These are phyloP conservation scores for Lucifuga dentata DNA, from an alignment of 2,113 vertebrate genomes.

Conservation along the genomic window DNA sequence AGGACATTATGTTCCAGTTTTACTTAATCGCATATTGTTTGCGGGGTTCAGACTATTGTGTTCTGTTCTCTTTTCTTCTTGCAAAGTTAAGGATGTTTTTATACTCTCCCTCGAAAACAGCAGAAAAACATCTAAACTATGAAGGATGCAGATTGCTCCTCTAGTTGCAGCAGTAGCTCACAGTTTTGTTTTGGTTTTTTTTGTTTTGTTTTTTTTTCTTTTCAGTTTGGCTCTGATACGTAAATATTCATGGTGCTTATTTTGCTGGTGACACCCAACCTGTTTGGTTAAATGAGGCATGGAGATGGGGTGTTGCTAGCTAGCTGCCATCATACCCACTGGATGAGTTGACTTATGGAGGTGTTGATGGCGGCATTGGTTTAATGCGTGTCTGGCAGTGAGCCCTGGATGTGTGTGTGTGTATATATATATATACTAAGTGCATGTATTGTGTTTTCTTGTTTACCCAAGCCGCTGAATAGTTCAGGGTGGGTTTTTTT, in stretches of 20 bases:
- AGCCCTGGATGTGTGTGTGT: conserved; percentile 15
- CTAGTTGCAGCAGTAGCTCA: conserved; percentile 5
- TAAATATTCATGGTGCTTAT: conserved; percentile 51
- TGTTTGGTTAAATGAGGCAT: conserved; percentile 56
- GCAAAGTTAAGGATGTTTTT: neutral
- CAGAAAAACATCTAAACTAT: neutral
- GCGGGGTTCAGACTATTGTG: neutral
- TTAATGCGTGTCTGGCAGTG: conserved; percentile 59
- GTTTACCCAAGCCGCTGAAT: conserved; percentile 19
- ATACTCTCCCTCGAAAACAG: neutral
- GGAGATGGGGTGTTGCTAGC: conserved; percentile 30
- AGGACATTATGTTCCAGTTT: neutral
- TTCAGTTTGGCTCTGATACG: no score
- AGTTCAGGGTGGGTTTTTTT: conserved; percentile 13
- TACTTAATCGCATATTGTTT: no score
- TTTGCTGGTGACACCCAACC: conserved; percentile 27
- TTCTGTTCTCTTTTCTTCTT: no score
- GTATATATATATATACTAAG: neutral
- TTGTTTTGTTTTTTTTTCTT: no score
- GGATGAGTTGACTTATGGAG: conserved; percentile 32
- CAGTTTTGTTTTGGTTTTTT: no score
- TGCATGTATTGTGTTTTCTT: conserved; percentile 34
- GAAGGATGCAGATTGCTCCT: conserved; percentile 11
- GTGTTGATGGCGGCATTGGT: conserved; percentile 30
- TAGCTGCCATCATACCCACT: conserved; percentile 26